Percentiles rank a stretch among this genome's conserved stretches.
Conservation (phyloP, 2,888 invertebrate genomes). For the Tetranychus piercei region DNA sequence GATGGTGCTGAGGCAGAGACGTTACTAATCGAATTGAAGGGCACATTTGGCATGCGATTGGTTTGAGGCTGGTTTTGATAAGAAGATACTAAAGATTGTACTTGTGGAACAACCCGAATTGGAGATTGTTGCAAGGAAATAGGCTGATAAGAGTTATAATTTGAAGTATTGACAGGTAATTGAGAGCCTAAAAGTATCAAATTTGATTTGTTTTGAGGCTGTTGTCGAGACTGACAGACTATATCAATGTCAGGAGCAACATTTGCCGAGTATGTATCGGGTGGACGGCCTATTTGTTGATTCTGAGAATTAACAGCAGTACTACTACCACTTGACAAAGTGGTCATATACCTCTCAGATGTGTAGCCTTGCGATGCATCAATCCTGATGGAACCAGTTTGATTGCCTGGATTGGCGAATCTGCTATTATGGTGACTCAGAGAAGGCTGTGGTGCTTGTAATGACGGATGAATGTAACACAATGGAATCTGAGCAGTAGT, state of each 20-base stretch:
- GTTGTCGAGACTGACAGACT: neutral
- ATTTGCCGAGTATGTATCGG: neutral
- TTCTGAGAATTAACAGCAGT: neutral
- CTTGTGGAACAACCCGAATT: neutral
- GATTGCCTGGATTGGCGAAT: neutral
- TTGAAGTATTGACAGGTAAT: neutral
- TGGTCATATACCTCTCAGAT: neutral
- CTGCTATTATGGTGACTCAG: neutral
- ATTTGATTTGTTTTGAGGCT: neutral
- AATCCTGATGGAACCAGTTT: neutral
- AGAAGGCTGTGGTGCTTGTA: neutral
- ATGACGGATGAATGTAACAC: slow-evolving; percentile 2
- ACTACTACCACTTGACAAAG: neutral
- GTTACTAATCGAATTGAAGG: too few species aligned
- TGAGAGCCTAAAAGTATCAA: slow-evolving; percentile 3
- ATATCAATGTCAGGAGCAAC: neutral
- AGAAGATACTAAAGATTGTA: neutral
- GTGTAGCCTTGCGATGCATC: neutral
- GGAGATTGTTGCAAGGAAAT: neutral
- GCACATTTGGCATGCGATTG: too few species aligned
- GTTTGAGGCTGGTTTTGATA: neutral
- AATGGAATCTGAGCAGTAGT: neutral
- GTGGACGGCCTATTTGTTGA: neutral
- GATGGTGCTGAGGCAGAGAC: too few species aligned
- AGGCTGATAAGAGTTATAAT: neutral